Conservation (phyloP, 2,888 invertebrate genomes). For the Protonemura montana region DNA sequence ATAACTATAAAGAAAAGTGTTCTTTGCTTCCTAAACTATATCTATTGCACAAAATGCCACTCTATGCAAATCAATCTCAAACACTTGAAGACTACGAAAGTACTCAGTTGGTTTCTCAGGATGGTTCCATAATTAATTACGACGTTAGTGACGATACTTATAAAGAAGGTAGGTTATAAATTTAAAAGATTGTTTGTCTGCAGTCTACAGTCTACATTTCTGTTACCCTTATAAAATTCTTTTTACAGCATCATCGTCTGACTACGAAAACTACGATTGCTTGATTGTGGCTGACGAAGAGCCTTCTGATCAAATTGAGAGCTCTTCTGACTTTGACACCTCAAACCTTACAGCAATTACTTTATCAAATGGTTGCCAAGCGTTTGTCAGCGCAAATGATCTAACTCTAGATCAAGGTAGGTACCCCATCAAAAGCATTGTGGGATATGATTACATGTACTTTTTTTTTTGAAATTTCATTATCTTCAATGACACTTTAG, state of each 20-base stretch:
- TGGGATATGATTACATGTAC: no score
- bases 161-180: slow-evolving; percentile 2
- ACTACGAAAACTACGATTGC: slow-evolving; percentile 28
- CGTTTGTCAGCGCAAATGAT: slow-evolving; percentile 54
- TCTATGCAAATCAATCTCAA: background rate
- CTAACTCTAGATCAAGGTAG: slow-evolving; percentile 37
- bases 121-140: slow-evolving; percentile 16
- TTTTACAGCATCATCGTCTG: background rate
- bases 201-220: background rate
- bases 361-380: slow-evolving; percentile 57
- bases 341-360: slow-evolving; percentile 56
- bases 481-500: background rate
- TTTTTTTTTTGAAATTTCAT: no score
- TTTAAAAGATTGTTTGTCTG: background rate
- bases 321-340: slow-evolving; percentile 17
- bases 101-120: background rate
- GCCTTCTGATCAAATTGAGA: slow-evolving; percentile 32
- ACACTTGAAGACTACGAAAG: background rate
- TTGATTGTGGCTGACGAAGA: slow-evolving; percentile 34
- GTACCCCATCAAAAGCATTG: background rate
- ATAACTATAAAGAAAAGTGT: no score
- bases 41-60: no score
- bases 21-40: no score
- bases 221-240: background rate
- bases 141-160: background rate